phyloP scores from a whole-genome alignment of 2,888 invertebrate genomes.

The Xylota segnis region DNA sequence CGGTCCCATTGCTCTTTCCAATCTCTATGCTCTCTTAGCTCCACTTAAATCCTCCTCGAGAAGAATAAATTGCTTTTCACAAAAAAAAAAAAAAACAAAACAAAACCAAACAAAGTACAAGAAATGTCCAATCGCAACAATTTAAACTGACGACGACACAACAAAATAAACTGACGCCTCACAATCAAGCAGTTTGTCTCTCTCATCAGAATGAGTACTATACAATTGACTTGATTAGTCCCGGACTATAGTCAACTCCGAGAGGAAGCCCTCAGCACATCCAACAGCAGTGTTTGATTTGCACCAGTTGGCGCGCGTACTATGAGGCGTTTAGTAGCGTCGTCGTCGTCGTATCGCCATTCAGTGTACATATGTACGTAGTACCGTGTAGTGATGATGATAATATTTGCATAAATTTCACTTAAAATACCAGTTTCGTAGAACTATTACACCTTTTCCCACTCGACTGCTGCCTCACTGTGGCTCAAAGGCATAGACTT shows the following conservation, averaged over 20 bases:
- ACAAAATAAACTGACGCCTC: constrained; percentile 49
- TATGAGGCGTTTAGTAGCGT: constrained; percentile 55
- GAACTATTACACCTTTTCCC: constrained; percentile 26
- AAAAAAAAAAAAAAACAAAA: constrained; percentile 27
- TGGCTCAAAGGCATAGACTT: neutral
- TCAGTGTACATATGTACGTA: neutral
- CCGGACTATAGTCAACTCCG: constrained; percentile 29
- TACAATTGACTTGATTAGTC: constrained; percentile 73
- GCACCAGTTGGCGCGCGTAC: constrained; percentile 68
- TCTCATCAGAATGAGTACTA: constrained; percentile 53
- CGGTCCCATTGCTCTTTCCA: neutral
- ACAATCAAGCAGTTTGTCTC: constrained; percentile 55
- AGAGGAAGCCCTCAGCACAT: constrained; percentile 63
- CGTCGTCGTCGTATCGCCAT: constrained; percentile 20
- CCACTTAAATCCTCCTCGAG: constrained; percentile 21
- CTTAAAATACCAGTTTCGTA: constrained; percentile 24
- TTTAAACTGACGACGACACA: constrained; percentile 33
- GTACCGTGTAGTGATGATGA: constrained; percentile 20
- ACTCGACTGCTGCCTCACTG: neutral
- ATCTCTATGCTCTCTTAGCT: constrained; percentile 3
- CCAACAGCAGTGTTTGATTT: constrained; percentile 64
- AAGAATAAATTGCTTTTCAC: constrained; percentile 48
- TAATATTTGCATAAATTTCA: constrained; percentile 49
- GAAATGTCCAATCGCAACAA: constrained; percentile 56
- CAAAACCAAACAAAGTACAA: constrained; percentile 38